Evolutionary conservation across 2,797 vertebrate genomes (phyloP).

Genomic region (Oreortyx pictus): DNA sequence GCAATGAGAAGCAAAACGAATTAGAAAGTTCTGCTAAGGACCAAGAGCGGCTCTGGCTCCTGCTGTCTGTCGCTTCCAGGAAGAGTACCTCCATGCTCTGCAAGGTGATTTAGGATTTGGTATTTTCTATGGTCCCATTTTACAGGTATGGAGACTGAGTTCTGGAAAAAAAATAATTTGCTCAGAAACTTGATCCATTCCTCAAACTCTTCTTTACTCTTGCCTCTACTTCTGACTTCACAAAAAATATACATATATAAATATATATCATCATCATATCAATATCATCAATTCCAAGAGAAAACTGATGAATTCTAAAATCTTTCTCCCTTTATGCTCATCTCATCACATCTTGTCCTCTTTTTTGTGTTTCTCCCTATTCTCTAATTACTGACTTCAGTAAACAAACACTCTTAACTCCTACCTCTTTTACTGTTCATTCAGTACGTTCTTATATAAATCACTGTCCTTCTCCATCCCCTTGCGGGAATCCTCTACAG

Average conservation of each 20-base stretch:
- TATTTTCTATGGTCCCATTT: not conserved
- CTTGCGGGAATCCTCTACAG: not conserved
- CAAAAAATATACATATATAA: not conserved
- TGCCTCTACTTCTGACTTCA: not conserved
- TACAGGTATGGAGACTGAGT: not conserved
- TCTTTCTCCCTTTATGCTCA: not conserved
- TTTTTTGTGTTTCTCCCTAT: not conserved
- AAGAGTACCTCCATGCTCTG: not conserved
- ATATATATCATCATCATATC: rapidly evolving
- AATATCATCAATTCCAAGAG: not conserved
- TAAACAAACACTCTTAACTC: not conserved
- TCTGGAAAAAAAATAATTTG: not conserved
- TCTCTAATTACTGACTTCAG: not conserved
- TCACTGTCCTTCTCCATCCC: not conserved
- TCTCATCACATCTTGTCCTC: not conserved
- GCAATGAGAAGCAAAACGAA: not conserved
- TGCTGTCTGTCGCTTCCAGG: rapidly evolving
- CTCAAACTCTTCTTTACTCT: not conserved
- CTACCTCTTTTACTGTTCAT: not conserved
- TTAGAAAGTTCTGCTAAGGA: not conserved
- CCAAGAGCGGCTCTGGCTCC: not conserved
- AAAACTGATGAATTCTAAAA: not conserved
- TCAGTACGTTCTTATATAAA: not conserved
- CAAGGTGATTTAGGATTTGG: not conserved
- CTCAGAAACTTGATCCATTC: not conserved